These are phyloP conservation scores for Entomyzon cyanotis DNA, from an alignment of 2,113 vertebrate genomes.

Conservation along the genomic window DNA sequence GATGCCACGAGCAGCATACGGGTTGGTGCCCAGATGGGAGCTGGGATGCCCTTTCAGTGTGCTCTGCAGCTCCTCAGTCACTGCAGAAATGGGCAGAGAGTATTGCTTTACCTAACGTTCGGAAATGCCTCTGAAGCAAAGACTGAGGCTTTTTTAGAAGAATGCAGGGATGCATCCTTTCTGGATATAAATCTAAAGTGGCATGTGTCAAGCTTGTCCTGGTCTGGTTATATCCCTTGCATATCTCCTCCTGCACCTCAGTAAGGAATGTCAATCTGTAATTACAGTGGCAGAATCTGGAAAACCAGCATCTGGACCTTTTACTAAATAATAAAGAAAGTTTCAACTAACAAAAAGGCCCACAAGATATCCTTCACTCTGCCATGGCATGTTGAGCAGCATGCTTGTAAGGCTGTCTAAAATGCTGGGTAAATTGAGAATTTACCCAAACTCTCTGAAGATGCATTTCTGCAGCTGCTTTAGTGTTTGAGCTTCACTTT, in stretches of 20 bases:
- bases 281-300: not conserved
- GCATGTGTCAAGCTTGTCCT: fast-evolving
- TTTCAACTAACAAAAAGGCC: not conserved
- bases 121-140: not conserved
- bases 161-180: not conserved
- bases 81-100: not conserved
- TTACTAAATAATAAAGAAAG: not conserved
- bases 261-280: not conserved
- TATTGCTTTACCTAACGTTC: not conserved
- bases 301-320: not conserved
- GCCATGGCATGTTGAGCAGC: not conserved
- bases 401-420: not conserved
- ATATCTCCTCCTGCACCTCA: not conserved
- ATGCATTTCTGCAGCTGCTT: not conserved
- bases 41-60: not conserved
- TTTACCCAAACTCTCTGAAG: not conserved
- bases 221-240: not conserved
- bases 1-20: too few relatives aligned
- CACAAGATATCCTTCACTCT: not conserved
- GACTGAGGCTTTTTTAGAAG: not conserved
- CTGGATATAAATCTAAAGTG: not conserved
- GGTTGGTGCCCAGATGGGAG: not conserved
- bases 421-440: not conserved
- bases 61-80: not conserved
- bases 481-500: not conserved